phyloP scores from a whole-genome alignment of 1,140 invertebrate genomes.

The Neodiprion fabricii region DNA sequence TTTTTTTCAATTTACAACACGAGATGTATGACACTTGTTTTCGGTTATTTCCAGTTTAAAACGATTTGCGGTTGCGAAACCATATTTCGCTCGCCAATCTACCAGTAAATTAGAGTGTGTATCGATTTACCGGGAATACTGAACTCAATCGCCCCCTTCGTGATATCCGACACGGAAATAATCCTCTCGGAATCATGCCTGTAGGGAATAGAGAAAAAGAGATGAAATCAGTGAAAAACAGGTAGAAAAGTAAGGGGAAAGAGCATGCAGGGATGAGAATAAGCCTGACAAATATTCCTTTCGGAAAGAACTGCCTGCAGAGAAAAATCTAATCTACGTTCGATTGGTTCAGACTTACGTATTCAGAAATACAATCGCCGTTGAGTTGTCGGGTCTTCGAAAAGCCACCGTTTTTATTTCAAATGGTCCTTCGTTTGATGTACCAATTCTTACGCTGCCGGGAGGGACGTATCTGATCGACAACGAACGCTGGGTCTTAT shows the following conservation, averaged over 20 bases:
- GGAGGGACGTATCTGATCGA: slow-evolving; percentile 31
- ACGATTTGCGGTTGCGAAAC: too few relatives aligned
- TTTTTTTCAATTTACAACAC: too few relatives aligned
- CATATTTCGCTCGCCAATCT: not conserved
- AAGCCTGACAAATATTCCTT: too few relatives aligned
- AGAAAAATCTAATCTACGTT: too few relatives aligned
- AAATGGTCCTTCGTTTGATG: slow-evolving; percentile 15
- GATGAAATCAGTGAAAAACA: not conserved
- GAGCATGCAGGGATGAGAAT: too few relatives aligned
- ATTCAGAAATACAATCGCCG: slow-evolving; percentile 56
- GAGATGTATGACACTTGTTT: too few relatives aligned
- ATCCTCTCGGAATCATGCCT: not conserved
- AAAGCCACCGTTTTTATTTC: slow-evolving; percentile 48
- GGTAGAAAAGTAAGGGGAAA: too few relatives aligned
- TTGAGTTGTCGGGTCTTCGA: slow-evolving; percentile 48
- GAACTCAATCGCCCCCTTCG: not conserved
- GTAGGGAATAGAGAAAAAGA: not conserved
- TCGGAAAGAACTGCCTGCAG: too few relatives aligned
- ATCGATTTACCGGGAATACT: not conserved
- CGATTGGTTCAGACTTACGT: slow-evolving; percentile 39
- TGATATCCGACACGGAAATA: not conserved
- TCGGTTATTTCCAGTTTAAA: too few relatives aligned
- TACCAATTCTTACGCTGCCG: slow-evolving; percentile 44
- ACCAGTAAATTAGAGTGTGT: slow-evolving; percentile 7
- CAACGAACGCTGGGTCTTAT: too few relatives aligned